Percentiles rank a stretch among this genome's conserved stretches.
Conservation (phyloP, 2,797 vertebrate species). For the Schizopygopsis pylzovi region DNA sequence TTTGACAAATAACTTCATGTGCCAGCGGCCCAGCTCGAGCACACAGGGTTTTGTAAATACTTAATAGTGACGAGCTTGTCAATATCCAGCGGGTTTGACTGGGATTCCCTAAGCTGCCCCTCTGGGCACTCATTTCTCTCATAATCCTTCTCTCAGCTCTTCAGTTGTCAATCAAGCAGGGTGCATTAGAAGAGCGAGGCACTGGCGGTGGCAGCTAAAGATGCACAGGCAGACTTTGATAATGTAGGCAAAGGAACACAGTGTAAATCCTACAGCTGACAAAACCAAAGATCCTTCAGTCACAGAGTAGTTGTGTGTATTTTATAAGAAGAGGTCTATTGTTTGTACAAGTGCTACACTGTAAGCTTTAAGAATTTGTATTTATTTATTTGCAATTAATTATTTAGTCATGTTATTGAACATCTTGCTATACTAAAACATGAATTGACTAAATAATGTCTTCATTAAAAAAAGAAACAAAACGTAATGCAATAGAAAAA, state of each 20-base stretch:
- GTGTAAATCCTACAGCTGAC: slow-evolving; percentile 13
- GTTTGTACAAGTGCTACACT: not conserved
- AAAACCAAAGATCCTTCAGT: not conserved
- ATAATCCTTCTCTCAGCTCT: slow-evolving; percentile 50
- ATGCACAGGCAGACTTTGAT: slow-evolving; percentile 46
- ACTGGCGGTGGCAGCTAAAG: slow-evolving; percentile 1
- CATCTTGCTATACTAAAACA: not conserved
- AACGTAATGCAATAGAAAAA: not conserved
- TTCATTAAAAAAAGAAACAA: not conserved
- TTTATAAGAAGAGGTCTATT: not conserved
- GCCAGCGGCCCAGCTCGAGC: slow-evolving; percentile 23
- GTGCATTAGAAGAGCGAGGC: slow-evolving; percentile 40
- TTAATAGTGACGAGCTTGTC: slow-evolving; percentile 60
- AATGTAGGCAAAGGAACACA: slow-evolving; percentile 12
- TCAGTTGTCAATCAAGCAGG: slow-evolving; percentile 54
- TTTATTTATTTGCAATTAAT: not conserved
- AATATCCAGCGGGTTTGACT: slow-evolving; percentile 62
- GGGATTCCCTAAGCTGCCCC: slow-evolving; percentile 56
- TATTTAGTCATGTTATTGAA: not conserved
- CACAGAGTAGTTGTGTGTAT: not conserved
- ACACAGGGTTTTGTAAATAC: slow-evolving; percentile 61
- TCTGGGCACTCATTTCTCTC: slow-evolving; percentile 42
- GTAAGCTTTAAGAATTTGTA: no score
- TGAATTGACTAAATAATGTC: not conserved
- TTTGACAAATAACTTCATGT: slow-evolving; percentile 63